Percentiles rank a stretch among this genome's conserved stretches.
Evolutionary conservation across 2,113 vertebrate genomes (phyloP).

Genomic region (Sardina pilchardus): DNA sequence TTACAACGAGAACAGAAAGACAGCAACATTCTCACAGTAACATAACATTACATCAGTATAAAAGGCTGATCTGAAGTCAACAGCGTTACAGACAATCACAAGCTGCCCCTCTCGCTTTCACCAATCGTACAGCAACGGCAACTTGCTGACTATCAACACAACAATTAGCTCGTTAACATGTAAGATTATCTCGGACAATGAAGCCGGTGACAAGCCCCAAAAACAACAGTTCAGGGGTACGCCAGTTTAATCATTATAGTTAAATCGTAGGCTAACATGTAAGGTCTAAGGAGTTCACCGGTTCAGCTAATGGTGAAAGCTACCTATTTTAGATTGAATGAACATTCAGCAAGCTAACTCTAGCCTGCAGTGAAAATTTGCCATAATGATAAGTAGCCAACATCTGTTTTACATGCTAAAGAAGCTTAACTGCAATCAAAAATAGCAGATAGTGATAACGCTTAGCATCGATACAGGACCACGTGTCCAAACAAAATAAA

Average conservation of each 20-base stretch:
- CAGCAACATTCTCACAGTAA: too few species aligned
- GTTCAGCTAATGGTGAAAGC: background rate
- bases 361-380: background rate
- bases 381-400: background rate
- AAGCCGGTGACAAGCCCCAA: background rate
- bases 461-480: too few species aligned
- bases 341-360: background rate
- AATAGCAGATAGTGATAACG: background rate
- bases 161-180: too few species aligned
- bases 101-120: too few species aligned
- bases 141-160: too few species aligned
- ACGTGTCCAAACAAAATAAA: background rate
- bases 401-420: conserved; percentile 40
- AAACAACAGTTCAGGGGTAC: background rate
- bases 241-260: too few species aligned
- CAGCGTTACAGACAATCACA: too few species aligned
- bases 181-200: background rate
- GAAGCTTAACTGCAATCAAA: background rate
- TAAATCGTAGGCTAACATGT: background rate
- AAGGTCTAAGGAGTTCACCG: background rate
- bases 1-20: too few species aligned
- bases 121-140: too few species aligned
- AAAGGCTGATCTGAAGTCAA: too few species aligned
- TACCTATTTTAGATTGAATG: background rate
- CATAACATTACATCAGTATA: too few species aligned